A percentile compares a stretch with the other conserved stretches of the same genome.
phyloP scores from a whole-genome alignment of 2,888 invertebrate species.

The Escarpia spicata region DNA sequence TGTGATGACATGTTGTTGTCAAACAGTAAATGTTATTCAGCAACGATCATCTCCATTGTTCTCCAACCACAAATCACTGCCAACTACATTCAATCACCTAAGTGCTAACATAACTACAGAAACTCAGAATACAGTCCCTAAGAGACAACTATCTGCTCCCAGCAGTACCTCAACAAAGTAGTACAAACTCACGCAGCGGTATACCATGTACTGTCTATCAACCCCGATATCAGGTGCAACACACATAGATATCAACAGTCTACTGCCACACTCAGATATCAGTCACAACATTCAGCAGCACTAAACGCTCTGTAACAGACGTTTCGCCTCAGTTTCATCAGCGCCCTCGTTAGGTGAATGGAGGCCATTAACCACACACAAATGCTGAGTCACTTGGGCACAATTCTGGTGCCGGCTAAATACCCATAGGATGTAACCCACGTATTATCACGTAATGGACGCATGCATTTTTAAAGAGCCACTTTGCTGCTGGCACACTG shows the following conservation, averaged over 20 bases:
- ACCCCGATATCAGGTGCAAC: neutral
- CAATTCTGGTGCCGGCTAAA: neutral
- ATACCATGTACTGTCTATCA: neutral
- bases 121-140: too few species aligned
- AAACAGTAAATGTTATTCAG: too few species aligned
- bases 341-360: neutral
- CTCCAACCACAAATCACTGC: too few species aligned
- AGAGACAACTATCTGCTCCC: too few species aligned
- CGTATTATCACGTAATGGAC: neutral
- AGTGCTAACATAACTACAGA: too few species aligned
- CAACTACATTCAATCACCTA: too few species aligned
- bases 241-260: neutral
- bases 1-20: neutral
- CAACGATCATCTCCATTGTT: too few species aligned
- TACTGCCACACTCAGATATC: neutral
- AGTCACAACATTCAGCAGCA: neutral
- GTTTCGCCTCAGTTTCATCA: neutral
- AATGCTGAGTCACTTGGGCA: neutral
- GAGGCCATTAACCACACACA: neutral
- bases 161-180: too few species aligned
- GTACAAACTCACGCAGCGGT: neutral
- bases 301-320: neutral
- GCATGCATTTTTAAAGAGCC: constrained; percentile 5
- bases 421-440: neutral
- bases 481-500: neutral